Evolutionary conservation across 2,113 vertebrate species (phyloP).

Genomic region (Thomomys bottae): DNA sequence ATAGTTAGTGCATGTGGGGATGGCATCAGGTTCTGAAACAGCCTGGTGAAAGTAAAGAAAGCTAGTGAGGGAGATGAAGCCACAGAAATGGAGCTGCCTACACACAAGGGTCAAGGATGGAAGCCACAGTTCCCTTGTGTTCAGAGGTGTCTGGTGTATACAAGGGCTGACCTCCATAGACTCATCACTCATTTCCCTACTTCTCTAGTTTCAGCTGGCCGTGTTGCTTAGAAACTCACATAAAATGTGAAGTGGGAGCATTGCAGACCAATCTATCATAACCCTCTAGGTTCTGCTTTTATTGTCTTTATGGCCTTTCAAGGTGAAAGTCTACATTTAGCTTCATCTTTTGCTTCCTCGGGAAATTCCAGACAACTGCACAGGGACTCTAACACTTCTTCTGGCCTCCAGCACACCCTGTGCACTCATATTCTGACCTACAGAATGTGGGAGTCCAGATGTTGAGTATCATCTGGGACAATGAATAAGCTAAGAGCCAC

Average conservation of each 20-base stretch:
- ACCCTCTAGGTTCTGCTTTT: conserved; percentile 7
- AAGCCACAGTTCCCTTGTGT: background rate
- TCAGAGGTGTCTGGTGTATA: background rate
- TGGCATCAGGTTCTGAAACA: background rate
- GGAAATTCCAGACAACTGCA: conserved; percentile 13
- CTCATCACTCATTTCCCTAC: background rate
- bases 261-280: conserved; percentile 15
- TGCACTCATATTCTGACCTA: background rate
- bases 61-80: accelerated
- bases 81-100: background rate
- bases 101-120: no score
- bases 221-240: conserved; percentile 68
- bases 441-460: background rate
- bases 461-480: background rate
- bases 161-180: background rate
- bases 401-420: background rate
- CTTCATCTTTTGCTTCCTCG: conserved; percentile 39
- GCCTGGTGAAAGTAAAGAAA: background rate
- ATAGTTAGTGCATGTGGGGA: background rate
- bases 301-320: conserved; percentile 52
- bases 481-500: background rate
- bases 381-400: background rate
- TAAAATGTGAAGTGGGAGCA: background rate
- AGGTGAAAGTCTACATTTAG: conserved; percentile 64
- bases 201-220: conserved; percentile 39